Conservation (phyloP, 2,113 vertebrate species). For the Engystomops pustulosus region DNA sequence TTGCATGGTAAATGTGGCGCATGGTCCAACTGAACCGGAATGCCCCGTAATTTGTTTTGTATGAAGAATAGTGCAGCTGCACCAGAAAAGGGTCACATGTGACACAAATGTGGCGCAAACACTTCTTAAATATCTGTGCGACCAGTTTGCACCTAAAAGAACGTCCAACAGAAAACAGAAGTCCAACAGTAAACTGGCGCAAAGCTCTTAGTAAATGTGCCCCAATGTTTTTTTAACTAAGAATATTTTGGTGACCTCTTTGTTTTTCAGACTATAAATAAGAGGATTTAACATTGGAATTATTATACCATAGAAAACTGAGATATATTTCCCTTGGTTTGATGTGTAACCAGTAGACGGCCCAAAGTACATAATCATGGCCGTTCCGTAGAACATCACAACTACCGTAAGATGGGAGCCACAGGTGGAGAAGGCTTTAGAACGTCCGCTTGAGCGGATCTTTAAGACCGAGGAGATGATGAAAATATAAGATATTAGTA, state of each 20-base stretch:
- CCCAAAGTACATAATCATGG: background rate
- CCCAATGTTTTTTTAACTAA: background rate
- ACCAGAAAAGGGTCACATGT: too few relatives aligned
- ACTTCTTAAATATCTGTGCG: too few relatives aligned
- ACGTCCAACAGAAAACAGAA: too few relatives aligned
- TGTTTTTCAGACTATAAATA: background rate
- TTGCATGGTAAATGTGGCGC: too few relatives aligned
- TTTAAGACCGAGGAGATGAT: constrained; percentile 25
- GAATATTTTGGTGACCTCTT: background rate
- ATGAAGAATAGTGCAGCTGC: too few relatives aligned
- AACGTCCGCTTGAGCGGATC: background rate
- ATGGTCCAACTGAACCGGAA: too few relatives aligned
- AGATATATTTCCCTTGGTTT: background rate
- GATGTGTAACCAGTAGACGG: background rate
- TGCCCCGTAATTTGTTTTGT: too few relatives aligned
- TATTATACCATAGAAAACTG: background rate
- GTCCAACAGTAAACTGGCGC: too few relatives aligned
- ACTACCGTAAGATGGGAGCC: constrained; percentile 23
- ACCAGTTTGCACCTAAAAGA: too few relatives aligned
- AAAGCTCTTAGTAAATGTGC: too few relatives aligned
- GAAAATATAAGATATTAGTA: constrained; percentile 12
- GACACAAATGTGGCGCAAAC: too few relatives aligned
- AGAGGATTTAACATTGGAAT: constrained; percentile 31
- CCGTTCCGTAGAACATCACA: constrained; percentile 22
- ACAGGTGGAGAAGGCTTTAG: constrained; percentile 31